A percentile compares a stretch with the other conserved stretches of the same genome.
These are phyloP conservation scores for Drosophila diplacantha DNA, from an alignment of 2,888 invertebrate genomes.

Conservation along the genomic window DNA sequence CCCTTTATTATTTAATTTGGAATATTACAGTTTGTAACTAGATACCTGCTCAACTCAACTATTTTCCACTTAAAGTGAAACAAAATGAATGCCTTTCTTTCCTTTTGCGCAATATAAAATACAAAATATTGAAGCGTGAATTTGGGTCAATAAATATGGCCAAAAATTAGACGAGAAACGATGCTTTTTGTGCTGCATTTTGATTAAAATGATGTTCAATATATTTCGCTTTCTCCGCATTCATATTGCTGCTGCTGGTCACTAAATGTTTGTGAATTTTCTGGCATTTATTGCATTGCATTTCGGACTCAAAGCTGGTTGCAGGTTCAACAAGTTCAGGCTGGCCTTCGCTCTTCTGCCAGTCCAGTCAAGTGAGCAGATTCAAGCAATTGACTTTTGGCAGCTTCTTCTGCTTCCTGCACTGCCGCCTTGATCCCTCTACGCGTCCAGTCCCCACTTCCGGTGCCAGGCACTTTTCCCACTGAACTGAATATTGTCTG, in stretches of 20 bases:
- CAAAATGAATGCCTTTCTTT: neutral
- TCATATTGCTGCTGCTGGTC: neutral
- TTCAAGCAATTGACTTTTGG: conserved; percentile 38
- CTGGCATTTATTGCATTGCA: conserved; percentile 13
- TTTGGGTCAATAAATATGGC: conserved; percentile 4
- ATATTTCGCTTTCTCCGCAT: neutral
- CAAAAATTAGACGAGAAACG: neutral
- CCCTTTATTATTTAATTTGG: neutral
- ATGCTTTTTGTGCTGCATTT: neutral
- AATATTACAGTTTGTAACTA: neutral
- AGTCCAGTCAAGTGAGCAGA: conserved; percentile 37
- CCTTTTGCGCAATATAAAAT: neutral
- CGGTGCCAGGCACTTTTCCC: neutral
- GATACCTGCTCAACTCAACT: neutral
- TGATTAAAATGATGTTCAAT: conserved; percentile 12
- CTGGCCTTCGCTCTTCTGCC: too few relatives aligned
- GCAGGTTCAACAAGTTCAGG: conserved; percentile 29
- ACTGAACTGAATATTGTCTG: conserved; percentile 40
- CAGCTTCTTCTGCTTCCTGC: conserved; percentile 22
- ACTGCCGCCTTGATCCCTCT: conserved; percentile 2
- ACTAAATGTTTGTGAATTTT: conserved; percentile 7
- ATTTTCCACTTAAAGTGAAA: neutral
- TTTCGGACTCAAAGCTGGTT: neutral
- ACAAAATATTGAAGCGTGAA: neutral
- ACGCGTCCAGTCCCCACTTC: neutral